These are phyloP conservation scores for Limnephilus auricula DNA, from an alignment of 2,888 invertebrate species.

Conservation along the genomic window DNA sequence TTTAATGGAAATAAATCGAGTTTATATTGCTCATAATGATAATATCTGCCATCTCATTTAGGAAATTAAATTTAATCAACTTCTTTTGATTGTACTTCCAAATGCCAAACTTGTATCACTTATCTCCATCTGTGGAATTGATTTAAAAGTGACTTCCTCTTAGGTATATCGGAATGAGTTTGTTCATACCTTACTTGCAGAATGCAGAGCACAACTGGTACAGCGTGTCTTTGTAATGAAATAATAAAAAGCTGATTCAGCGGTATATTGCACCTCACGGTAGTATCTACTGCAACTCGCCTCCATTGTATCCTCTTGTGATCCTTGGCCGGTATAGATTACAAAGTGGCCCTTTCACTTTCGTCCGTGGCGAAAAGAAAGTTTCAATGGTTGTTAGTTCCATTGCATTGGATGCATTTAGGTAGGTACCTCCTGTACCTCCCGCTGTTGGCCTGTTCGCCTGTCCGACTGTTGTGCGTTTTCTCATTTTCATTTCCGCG, in stretches of 20 bases:
- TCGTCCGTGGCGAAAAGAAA: constrained; percentile 58
- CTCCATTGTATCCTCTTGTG: constrained; percentile 25
- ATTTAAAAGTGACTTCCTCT: constrained; percentile 2
- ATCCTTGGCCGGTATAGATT: constrained; percentile 26
- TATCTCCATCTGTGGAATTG: neutral
- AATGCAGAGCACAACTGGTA: neutral
- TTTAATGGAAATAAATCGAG: neutral
- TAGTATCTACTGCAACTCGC: too few species aligned
- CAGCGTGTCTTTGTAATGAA: neutral
- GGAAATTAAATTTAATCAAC: neutral
- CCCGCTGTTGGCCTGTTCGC: constrained; percentile 7
- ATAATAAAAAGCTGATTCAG: neutral
- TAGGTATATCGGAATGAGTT: neutral
- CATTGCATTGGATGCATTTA: constrained; percentile 30
- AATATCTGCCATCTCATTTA: neutral
- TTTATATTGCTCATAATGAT: neutral
- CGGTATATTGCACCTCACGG: neutral
- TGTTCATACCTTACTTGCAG: neutral
- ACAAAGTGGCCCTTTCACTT: constrained; percentile 59
- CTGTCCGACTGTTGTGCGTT: constrained; percentile 55
- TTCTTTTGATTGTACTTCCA: neutral
- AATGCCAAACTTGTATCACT: neutral
- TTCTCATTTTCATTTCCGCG: constrained; percentile 62
- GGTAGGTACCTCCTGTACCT: neutral
- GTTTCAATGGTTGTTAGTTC: constrained; percentile 38